A percentile compares a stretch with the other conserved stretches of the same genome.
Conservation (phyloP, 2,888 invertebrate genomes). For the Hoplodrina blanda region DNA sequence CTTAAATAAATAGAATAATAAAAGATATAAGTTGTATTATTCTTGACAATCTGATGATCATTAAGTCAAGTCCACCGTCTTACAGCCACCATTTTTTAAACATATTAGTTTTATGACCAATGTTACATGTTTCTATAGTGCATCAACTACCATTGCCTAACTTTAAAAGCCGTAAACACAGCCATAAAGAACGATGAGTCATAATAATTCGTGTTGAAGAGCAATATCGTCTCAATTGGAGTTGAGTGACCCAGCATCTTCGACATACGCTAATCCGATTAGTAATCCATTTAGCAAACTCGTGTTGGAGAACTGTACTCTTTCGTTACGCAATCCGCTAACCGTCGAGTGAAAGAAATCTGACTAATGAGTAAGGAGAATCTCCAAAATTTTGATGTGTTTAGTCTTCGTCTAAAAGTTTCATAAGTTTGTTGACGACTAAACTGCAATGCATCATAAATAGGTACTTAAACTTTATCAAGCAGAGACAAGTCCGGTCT, state of each 20-base stretch:
- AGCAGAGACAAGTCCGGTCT: conserved; percentile 31
- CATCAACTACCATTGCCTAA: conserved; percentile 38
- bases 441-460: conserved; percentile 44
- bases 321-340: conserved; percentile 65
- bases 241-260: conserved; percentile 72
- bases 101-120: conserved; percentile 12
- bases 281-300: conserved; percentile 71
- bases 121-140: conserved; percentile 10
- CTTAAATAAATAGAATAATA: not conserved
- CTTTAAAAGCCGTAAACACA: conserved; percentile 38
- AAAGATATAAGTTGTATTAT: too few species aligned
- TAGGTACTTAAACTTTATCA: conserved; percentile 46
- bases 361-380: conserved; percentile 43
- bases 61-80: not conserved
- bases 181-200: conserved; percentile 44
- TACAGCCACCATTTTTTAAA: not conserved
- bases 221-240: conserved; percentile 64
- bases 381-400: conserved; percentile 25
- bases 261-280: conserved; percentile 73
- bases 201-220: conserved; percentile 58
- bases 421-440: conserved; percentile 28
- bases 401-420: conserved; percentile 34
- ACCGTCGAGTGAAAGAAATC: conserved; percentile 43
- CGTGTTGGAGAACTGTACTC: conserved; percentile 63
- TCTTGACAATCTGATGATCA: not conserved